Evolutionary conservation across 2,888 invertebrate genomes (phyloP), one percentile per base, ranked within the genome.

Genomic region (Apodemia hepburni): DNA sequence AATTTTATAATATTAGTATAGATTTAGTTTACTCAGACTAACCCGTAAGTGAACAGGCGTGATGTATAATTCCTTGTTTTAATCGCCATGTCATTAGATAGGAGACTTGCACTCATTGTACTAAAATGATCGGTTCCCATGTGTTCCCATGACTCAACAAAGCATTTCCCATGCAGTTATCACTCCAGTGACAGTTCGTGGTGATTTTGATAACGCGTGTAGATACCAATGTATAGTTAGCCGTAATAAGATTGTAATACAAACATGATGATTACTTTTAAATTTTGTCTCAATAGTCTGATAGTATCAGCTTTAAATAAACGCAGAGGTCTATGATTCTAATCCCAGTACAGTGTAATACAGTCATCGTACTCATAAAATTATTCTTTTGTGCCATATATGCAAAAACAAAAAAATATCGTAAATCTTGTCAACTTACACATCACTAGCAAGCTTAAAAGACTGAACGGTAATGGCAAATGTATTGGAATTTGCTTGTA

Each of bases 141-240:
- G 77, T 78, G 79, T 85, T 85, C 84, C 80, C 85, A 85, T 82
- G 77, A 68, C 71, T 22, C 12, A 22, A 54, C 54, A 27, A 15
- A 54, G 75, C 71, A 77, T 81, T 85, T 85, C 85, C 81, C 85
- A 85, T 83, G 79, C 75, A 79, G 71, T 78, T 86, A 86, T 85
- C 84, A 73, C 68, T 54, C 27, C 54, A 54, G 27, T 27, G 54
- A 54, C 22, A 54, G 54, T 54, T 54, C 54, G 15, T 54, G 54
- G 54, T 4, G 54, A 54, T 27, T 54, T 54, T 54, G 54, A 54
- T 54, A 54, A 54, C 22, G 27, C 54, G 27, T 5, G 27, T 54
- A 54, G 27, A 54, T 54, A 54, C 12, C 15, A 12, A 45, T 5
- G 42, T 45, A n/a, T 15, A 42, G 42, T 42, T 42, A 42, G 42